Evolutionary conservation across 2,888 invertebrate genomes (phyloP).

Genomic region (Pristionchus arcanus): DNA sequence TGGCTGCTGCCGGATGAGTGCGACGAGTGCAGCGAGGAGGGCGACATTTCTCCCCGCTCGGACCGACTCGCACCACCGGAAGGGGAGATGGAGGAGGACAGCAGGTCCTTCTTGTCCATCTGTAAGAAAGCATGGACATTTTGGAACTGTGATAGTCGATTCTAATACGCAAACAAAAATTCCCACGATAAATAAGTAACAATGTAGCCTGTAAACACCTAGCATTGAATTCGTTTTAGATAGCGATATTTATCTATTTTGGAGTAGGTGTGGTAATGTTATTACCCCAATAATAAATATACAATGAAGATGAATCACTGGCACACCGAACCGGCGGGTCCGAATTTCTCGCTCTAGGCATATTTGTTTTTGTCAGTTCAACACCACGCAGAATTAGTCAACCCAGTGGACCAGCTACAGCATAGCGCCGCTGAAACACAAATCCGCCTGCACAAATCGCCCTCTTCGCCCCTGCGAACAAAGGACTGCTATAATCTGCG

Average conservation of each 20-base stretch:
- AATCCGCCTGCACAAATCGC: neutral
- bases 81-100: slow-evolving; percentile 23
- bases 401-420: neutral
- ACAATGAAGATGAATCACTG: neutral
- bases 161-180: too few relatives aligned
- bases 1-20: slow-evolving; percentile 46
- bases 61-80: slow-evolving; percentile 41
- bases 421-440: neutral
- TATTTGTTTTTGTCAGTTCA: too few relatives aligned
- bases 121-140: neutral
- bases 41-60: slow-evolving; percentile 35
- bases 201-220: too few relatives aligned
- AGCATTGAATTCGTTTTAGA: too few relatives aligned
- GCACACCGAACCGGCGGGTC: neutral
- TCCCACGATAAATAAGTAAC: too few relatives aligned
- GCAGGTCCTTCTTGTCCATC: slow-evolving; percentile 55
- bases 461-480: neutral
- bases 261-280: neutral
- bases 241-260: neutral
- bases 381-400: too few relatives aligned
- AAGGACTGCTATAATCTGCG: neutral
- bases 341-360: too few relatives aligned
- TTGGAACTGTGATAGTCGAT: too few relatives aligned
- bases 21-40: slow-evolving; percentile 50
- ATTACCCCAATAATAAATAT: neutral